Base-by-base conservation (phyloP, 2,113 vertebrate genomes). In the Cricetomys ansorgei region DNA sequence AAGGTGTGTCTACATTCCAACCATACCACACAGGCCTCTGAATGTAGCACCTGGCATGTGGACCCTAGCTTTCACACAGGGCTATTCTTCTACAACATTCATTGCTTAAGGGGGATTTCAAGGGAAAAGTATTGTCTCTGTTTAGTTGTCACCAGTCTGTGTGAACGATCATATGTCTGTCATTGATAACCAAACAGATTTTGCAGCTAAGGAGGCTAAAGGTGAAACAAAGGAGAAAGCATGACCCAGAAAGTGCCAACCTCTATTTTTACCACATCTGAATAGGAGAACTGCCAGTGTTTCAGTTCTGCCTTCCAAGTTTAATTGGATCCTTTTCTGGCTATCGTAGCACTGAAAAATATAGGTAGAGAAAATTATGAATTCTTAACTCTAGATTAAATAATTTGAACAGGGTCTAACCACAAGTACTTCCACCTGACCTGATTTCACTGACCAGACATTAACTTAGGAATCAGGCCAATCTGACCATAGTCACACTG, bases 291-390 rank as follows among this genome's bases (percentile, higher is more conserved):
- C 29, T 45, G 59, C 62, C 45, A 79, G 29, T 59, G 13, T 15
- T 93, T 79, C 7, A 83, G 15, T 95, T 96, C 88, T 85, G 62
- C 62, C 59, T 77, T 83, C 87, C 72, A 85, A 59, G 23, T 89
- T 69, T 43, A 15, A 72, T 11, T 3, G 43, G 27, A 76, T 89
- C 12, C 40, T 59, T 27, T 89, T 81, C 75, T 92, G 43, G 64
- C 69, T 29, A 65, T 4, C 37, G 3, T 80, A 88, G 23, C 55
- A 81, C n/a, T 88, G n/a, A 70, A 37, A 31, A 69, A 12, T 69
- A 43, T 10, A 86, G 21, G 50, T 4, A 84, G 53, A 62, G 31
- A 81, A 81, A 88, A 81, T 43, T 81, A 73, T 45, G 6, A 75
- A n/a, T 85, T 53, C 57, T 3, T 62, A 85, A 79, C 45, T 90